Percentiles rank a stretch among this genome's conserved stretches.
These are phyloP conservation scores for silkworm (Bombyx mori) DNA, from an alignment of 1,140 invertebrate genomes.

Conservation along the genomic window ASM3026992v2 NC_085116.1:6794001-6794500, in stretches of 20 bases:
- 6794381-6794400: slow-evolving; percentile 67
- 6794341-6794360: slow-evolving; percentile 71
- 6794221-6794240: slow-evolving; percentile 52
- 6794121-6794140: slow-evolving; percentile 71
- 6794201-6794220: slow-evolving; percentile 71
- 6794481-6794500: slow-evolving; percentile 50
- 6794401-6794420: slow-evolving; percentile 70
- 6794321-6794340: slow-evolving; percentile 68
- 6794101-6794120: slow-evolving; percentile 31
- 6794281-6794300: slow-evolving; percentile 72
- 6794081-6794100: slow-evolving; percentile 52
- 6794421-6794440: slow-evolving; percentile 65
- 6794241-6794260: slow-evolving; percentile 36
- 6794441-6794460: slow-evolving; percentile 51
- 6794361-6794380: slow-evolving; percentile 63
- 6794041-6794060: slow-evolving; percentile 65
- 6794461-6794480: slow-evolving; percentile 72
- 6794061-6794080: slow-evolving; percentile 43
- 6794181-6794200: slow-evolving; percentile 62
- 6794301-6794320: slow-evolving; percentile 71
- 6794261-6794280: slow-evolving; percentile 50
- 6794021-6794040: slow-evolving; percentile 70
- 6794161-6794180: slow-evolving; percentile 72
- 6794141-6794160: slow-evolving; percentile 65
- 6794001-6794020: slow-evolving; percentile 65